Conservation (phyloP, 2,113 vertebrate species). For the Romanogobio albipinnatus region DNA sequence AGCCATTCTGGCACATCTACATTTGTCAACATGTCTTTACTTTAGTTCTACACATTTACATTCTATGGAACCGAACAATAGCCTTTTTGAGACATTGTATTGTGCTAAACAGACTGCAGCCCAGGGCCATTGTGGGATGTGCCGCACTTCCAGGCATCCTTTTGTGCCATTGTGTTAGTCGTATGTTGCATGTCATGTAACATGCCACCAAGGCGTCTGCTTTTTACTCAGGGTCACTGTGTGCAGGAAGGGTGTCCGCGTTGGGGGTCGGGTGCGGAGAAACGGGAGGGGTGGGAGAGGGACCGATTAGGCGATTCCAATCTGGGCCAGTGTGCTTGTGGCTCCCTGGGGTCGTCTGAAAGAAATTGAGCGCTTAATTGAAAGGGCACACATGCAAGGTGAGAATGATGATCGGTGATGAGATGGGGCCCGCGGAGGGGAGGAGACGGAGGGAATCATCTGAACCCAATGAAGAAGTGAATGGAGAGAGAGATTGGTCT, state of each 20-base stretch:
- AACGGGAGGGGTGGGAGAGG: conserved; percentile 22
- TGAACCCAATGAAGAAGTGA: conserved; percentile 60
- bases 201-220: conserved; percentile 36
- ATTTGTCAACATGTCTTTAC: background rate
- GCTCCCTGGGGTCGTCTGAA: conserved; percentile 69
- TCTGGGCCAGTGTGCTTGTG: conserved; percentile 68
- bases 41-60: too few relatives aligned
- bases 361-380: conserved; percentile 83
- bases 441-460: conserved; percentile 56
- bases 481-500: conserved; percentile 5
- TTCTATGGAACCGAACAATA: conserved; percentile 3
- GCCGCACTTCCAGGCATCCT: conserved; percentile 16
- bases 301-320: conserved; percentile 68
- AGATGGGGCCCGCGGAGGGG: conserved; percentile 63
- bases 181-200: conserved; percentile 38
- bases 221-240: conserved; percentile 46
- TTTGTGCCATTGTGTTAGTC: conserved; percentile 34
- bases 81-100: background rate
- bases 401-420: conserved; percentile 78
- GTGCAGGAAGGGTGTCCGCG: conserved; percentile 30
- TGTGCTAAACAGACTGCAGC: background rate
- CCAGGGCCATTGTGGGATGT: conserved; percentile 4
- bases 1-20: background rate
- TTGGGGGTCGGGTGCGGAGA: conserved; percentile 44
- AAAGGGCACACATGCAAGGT: conserved; percentile 75